phyloP scores from a whole-genome alignment of 2,113 vertebrate species.

The Furnarius figulus region DNA sequence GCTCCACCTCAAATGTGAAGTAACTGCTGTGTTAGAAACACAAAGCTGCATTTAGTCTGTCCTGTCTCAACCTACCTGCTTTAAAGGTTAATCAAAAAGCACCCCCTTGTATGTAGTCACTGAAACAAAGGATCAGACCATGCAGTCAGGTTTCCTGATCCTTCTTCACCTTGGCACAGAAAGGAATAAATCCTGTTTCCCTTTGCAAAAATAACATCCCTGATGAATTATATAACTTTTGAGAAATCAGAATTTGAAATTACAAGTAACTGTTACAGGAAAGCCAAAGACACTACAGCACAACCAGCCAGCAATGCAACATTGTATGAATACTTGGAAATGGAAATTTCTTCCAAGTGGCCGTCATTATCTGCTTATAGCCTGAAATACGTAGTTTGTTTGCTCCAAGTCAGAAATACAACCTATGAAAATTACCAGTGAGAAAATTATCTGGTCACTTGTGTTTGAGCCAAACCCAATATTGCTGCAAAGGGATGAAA shows the following conservation, averaged over 20 bases:
- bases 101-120: neutral
- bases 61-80: neutral
- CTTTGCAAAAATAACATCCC: neutral
- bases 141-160: neutral
- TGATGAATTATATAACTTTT: accelerated
- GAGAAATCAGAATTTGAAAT: neutral
- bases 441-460: slow-evolving; percentile 30
- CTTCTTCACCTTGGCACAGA: neutral
- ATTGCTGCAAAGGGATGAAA: slow-evolving; percentile 56
- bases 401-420: slow-evolving; percentile 20
- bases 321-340: neutral
- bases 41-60: neutral
- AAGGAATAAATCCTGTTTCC: neutral
- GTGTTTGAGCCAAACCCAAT: slow-evolving; percentile 10
- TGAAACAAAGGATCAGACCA: neutral
- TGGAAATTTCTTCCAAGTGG: neutral
- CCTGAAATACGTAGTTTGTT: neutral
- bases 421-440: neutral
- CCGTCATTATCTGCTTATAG: slow-evolving; percentile 6
- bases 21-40: neutral
- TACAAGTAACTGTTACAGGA: neutral
- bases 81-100: neutral
- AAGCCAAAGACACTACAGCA: neutral
- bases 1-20: neutral
- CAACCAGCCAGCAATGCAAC: neutral